A percentile compares a stretch with the other conserved stretches of the same genome.
Conservation (phyloP, 2,888 invertebrate genomes). For the Drosophila histrio region DNA sequence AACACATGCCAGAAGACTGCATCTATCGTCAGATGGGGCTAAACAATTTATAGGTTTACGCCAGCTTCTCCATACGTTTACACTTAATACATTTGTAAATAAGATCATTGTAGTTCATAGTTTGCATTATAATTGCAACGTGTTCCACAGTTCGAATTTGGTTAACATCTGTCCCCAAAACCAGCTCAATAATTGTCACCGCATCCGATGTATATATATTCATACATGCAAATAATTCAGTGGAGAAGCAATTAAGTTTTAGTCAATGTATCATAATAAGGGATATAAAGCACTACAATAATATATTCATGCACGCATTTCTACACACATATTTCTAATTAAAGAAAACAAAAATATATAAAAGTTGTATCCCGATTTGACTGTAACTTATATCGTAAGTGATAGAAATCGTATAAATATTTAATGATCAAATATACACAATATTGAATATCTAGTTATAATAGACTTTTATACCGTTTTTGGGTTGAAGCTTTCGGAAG, state of each 20-base stretch:
- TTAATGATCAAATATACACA: too few species aligned
- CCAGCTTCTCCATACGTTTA: background rate
- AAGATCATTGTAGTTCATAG: constrained; percentile 32
- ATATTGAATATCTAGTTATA: too few species aligned
- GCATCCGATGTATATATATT: constrained; percentile 7
- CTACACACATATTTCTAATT: too few species aligned
- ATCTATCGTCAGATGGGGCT: background rate
- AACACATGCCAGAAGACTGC: constrained; percentile 46
- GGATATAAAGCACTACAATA: too few species aligned
- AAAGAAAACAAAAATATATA: too few species aligned
- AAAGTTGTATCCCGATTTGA: too few species aligned
- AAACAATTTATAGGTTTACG: constrained; percentile 51
- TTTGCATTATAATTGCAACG: constrained; percentile 49
- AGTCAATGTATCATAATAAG: too few species aligned
- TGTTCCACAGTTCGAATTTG: constrained; percentile 16
- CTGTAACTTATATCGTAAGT: too few species aligned
- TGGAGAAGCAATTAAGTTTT: too few species aligned
- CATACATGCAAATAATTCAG: too few species aligned
- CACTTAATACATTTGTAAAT: constrained; percentile 21
- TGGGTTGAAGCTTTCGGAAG: background rate
- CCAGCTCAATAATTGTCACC: constrained; percentile 27
- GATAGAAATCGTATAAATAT: too few species aligned
- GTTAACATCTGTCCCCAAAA: constrained; percentile 23
- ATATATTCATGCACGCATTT: too few species aligned
- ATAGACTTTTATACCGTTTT: background rate